phyloP scores from a whole-genome alignment of 2,888 invertebrate species.

The Tenthredo mesomela region DNA sequence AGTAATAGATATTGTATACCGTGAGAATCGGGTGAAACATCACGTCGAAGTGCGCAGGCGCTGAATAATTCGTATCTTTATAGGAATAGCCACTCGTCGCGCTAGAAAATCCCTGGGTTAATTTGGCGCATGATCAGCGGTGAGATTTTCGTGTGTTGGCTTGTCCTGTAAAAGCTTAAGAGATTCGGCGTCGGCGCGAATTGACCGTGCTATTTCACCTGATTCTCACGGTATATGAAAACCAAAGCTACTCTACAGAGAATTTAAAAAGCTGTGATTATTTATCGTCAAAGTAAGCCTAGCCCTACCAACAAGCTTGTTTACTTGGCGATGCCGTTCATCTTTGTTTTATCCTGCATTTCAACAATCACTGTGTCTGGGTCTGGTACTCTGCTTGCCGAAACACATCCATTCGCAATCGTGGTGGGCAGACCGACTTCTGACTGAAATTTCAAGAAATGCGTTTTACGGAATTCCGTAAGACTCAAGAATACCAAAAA shows the following conservation, averaged over 20 bases:
- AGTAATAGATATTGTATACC: not conserved
- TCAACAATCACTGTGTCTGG: constrained; percentile 76
- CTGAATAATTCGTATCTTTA: no score
- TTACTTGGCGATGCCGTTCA: constrained; percentile 77
- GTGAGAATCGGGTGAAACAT: not conserved
- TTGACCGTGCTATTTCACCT: no score
- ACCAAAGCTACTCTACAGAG: not conserved
- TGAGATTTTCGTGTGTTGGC: no score
- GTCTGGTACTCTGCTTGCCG: constrained; percentile 76
- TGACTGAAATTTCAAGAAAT: constrained; percentile 65
- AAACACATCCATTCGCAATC: constrained; percentile 75
- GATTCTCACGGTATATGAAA: no score
- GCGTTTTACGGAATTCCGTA: no score
- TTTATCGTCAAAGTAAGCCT: constrained; percentile 68
- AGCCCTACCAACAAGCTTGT: constrained; percentile 77
- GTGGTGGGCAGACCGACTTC: constrained; percentile 74
- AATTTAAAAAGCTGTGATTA: constrained; percentile 19
- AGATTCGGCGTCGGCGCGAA: no score
- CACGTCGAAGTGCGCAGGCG: no score
- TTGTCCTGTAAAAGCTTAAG: no score
- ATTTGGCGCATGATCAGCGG: no score
- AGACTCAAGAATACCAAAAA: not conserved
- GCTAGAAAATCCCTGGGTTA: no score
- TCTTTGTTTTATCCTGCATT: constrained; percentile 76
- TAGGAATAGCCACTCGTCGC: no score